A percentile compares a stretch with the other conserved stretches of the same genome.
These are phyloP conservation scores for Melieria picta DNA, from an alignment of 2,888 invertebrate species.

Conservation along the genomic window DNA sequence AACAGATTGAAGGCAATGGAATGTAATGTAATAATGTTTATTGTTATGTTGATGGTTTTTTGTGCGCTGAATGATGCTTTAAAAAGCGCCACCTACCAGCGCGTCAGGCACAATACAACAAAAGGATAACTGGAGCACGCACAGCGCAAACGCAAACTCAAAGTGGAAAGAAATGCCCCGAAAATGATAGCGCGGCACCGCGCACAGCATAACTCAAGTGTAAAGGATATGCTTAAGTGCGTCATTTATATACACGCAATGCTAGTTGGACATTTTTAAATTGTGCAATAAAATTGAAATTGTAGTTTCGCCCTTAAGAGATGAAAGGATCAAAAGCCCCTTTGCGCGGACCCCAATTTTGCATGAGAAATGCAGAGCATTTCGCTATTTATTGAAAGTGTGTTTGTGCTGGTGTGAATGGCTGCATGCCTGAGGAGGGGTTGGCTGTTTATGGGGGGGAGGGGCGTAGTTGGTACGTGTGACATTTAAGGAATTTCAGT, in stretches of 20 bases:
- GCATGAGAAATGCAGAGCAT: too few species aligned
- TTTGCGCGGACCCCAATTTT: too few species aligned
- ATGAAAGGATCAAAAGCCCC: too few species aligned
- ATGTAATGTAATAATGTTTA: slow-evolving; percentile 30
- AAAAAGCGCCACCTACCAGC: slow-evolving; percentile 5
- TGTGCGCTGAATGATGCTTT: slow-evolving; percentile 2
- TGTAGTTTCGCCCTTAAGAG: slow-evolving; percentile 15
- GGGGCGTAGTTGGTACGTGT: too few species aligned
- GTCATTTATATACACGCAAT: slow-evolving; percentile 26
- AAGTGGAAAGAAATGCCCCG: background rate
- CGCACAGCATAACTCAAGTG: background rate
- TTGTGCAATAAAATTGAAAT: slow-evolving; percentile 23
- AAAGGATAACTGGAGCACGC: slow-evolving; percentile 8
- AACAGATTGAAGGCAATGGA: slow-evolving; percentile 5
- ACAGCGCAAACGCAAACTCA: background rate
- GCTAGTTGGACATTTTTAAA: slow-evolving; percentile 7
- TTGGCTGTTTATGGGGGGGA: too few species aligned
- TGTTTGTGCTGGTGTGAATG: too few species aligned
- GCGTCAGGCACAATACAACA: slow-evolving; percentile 4
- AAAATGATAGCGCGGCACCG: background rate
- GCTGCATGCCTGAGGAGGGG: too few species aligned
- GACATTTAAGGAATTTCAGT: too few species aligned
- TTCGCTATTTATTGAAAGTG: too few species aligned
- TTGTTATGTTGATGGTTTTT: slow-evolving; percentile 32
- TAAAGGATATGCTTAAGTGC: slow-evolving; percentile 27